Evolutionary conservation across 1,140 invertebrate species (phyloP).

Genomic region (Solen grandis): DNA sequence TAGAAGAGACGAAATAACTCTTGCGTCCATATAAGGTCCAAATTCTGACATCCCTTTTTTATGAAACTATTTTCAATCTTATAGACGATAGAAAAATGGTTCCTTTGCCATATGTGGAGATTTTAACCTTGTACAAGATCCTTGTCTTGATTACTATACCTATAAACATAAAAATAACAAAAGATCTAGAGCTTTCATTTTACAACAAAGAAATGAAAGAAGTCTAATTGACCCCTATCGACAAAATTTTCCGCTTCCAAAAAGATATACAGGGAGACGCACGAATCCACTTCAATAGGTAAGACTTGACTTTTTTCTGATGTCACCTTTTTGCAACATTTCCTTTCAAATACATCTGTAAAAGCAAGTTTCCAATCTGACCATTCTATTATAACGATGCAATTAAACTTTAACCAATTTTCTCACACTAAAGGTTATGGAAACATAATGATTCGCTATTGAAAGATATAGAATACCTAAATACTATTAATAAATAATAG

Average conservation of each 20-base stretch:
- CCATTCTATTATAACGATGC: constrained; percentile 1
- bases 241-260: not conserved
- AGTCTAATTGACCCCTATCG: constrained; percentile 2
- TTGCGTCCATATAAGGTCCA: too few species aligned
- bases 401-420: not conserved
- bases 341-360: not conserved
- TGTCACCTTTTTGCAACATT: not conserved
- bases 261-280: too few species aligned
- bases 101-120: constrained; percentile 22
- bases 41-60: too few species aligned
- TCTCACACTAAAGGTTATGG: not conserved
- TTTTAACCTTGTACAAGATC: constrained; percentile 29
- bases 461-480: too few species aligned
- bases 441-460: constrained; percentile 5
- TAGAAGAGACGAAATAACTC: too few species aligned
- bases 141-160: constrained; percentile 2
- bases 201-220: not conserved
- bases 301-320: too few species aligned
- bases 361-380: too few species aligned
- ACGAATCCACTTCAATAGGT: too few species aligned
- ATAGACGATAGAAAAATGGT: constrained; percentile 19
- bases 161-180: constrained; percentile 39
- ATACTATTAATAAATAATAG: not conserved
- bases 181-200: constrained; percentile 4
- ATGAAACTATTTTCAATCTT: too few species aligned